Conservation (phyloP, 2,888 invertebrate genomes). For the Dryocosmus kuriphilus region DNA sequence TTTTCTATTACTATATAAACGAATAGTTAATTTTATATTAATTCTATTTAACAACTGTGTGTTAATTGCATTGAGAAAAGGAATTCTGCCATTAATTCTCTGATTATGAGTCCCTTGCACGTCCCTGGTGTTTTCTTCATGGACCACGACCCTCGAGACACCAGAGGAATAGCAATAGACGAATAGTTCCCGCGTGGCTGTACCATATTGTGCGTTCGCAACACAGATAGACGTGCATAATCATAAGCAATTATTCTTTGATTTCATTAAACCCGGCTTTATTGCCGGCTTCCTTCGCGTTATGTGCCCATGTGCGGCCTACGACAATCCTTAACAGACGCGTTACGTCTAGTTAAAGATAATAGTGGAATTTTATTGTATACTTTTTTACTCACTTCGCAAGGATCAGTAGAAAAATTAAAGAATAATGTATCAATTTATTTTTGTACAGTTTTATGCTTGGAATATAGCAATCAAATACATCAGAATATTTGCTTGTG, state of each 20-base stretch:
- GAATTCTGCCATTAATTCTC: too few species aligned
- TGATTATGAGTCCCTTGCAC: too few species aligned
- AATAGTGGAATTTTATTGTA: neutral
- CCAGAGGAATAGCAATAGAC: neutral
- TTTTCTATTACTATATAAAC: too few species aligned
- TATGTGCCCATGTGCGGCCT: constrained; percentile 5
- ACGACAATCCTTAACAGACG: constrained; percentile 42
- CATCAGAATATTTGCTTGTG: too few species aligned
- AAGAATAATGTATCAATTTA: neutral
- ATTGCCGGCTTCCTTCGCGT: constrained; percentile 58
- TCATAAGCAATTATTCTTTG: constrained; percentile 61
- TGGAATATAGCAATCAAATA: too few species aligned
- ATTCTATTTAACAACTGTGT: too few species aligned
- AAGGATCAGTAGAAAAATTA: neutral
- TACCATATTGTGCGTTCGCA: constrained; percentile 51
- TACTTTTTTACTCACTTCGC: neutral
- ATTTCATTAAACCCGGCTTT: constrained; percentile 58
- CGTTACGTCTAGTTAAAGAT: neutral
- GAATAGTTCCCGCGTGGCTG: neutral
- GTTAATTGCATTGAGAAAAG: too few species aligned
- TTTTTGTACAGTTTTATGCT: too few species aligned
- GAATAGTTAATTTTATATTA: too few species aligned
- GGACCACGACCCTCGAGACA: neutral
- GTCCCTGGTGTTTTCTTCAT: too few species aligned
- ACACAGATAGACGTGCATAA: constrained; percentile 48